These are phyloP conservation scores for Byasa hedistus DNA, from an alignment of 2,888 invertebrate genomes.

Conservation along the genomic window DNA sequence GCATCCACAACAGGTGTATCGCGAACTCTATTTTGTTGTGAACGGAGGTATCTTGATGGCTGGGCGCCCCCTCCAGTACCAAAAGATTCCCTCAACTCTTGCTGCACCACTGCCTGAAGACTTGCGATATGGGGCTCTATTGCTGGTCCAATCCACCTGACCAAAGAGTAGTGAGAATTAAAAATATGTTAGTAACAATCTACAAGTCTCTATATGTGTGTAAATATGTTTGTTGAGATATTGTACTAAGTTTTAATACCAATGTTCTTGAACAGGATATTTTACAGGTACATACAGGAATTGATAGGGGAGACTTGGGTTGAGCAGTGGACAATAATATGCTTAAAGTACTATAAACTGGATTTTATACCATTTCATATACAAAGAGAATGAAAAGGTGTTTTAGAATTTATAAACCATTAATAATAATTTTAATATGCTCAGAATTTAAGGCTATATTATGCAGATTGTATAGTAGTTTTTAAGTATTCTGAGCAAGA, in stretches of 20 bases:
- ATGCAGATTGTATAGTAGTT: too few species aligned
- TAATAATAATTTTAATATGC: too few species aligned
- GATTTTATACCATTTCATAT: neutral
- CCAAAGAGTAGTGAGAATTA: neutral
- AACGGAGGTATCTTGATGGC: conserved; percentile 88
- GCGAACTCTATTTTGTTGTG: conserved; percentile 86
- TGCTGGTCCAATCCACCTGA: conserved; percentile 90
- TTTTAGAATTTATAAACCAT: neutral
- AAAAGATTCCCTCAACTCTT: conserved; percentile 94
- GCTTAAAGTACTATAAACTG: too few species aligned
- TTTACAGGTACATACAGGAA: too few species aligned
- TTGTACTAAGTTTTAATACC: too few species aligned
- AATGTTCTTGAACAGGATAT: too few species aligned
- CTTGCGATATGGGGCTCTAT: conserved; percentile 91
- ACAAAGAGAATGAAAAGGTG: neutral
- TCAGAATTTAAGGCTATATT: too few species aligned
- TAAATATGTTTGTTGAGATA: too few species aligned
- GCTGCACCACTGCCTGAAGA: conserved; percentile 93
- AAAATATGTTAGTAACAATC: neutral
- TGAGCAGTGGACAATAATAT: too few species aligned
- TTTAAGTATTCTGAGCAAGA: too few species aligned
- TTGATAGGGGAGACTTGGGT: too few species aligned
- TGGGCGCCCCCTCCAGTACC: conserved; percentile 83
- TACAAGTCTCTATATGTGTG: neutral
- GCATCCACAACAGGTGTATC: conserved; percentile 74